Percentiles rank a stretch among this genome's conserved stretches.
Conservation (phyloP, 2,113 vertebrate species). For the Cromileptes altivelis region DNA sequence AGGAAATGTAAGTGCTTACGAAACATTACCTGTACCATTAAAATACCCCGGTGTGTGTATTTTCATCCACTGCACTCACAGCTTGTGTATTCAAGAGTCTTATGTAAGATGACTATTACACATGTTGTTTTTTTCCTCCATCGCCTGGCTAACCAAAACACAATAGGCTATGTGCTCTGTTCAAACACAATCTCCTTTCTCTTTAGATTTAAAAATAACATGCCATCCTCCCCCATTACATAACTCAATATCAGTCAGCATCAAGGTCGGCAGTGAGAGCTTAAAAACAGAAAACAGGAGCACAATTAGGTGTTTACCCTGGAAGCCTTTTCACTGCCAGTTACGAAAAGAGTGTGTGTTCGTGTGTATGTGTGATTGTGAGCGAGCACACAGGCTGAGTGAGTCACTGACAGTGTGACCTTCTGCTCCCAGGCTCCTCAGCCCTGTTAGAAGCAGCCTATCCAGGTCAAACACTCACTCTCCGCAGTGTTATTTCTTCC, state of each 20-base stretch:
- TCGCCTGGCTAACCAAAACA: constrained; percentile 61
- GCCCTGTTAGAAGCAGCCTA: constrained; percentile 49
- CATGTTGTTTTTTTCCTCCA: constrained; percentile 44
- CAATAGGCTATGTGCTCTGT: constrained; percentile 54
- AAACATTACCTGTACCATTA: constrained; percentile 59
- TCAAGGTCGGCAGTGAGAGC: constrained; percentile 68
- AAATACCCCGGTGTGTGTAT: constrained; percentile 60
- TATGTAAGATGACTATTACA: constrained; percentile 71
- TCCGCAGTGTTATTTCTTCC: not conserved
- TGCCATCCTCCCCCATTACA: constrained; percentile 59
- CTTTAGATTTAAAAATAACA: constrained; percentile 76
- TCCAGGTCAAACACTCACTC: constrained; percentile 71
- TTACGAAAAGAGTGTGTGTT: constrained; percentile 32
- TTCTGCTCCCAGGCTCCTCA: constrained; percentile 75
- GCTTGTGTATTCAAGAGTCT: constrained; percentile 57
- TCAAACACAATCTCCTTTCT: constrained; percentile 62
- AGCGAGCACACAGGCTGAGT: constrained; percentile 51
- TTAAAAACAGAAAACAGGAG: constrained; percentile 68
- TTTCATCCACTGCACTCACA: constrained; percentile 64
- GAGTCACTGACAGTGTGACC: constrained; percentile 76
- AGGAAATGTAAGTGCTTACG: constrained; percentile 59
- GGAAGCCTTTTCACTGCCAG: constrained; percentile 66
- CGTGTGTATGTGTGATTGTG: constrained; percentile 6
- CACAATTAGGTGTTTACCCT: constrained; percentile 78
- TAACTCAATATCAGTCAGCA: constrained; percentile 70